phyloP scores from a whole-genome alignment of 2,113 vertebrate genomes.

The Steatornis caripensis region DNA sequence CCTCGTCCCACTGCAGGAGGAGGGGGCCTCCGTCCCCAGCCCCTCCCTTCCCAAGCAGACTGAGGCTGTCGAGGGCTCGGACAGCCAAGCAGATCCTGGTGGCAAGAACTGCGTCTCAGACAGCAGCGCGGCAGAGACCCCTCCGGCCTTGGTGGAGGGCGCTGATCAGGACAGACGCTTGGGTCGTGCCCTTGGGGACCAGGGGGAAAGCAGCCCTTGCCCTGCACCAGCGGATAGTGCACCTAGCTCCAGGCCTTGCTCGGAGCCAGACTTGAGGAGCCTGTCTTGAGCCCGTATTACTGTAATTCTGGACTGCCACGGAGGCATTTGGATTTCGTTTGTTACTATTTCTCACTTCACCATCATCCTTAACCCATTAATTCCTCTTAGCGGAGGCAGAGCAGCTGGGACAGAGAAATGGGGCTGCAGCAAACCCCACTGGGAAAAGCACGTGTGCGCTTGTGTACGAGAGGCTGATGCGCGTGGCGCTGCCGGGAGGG shows the following conservation, averaged over 20 bases:
- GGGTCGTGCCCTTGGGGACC: not conserved
- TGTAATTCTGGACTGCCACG: not conserved
- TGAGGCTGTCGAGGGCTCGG: not conserved
- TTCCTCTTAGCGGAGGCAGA: not conserved
- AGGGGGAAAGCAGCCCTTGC: not conserved
- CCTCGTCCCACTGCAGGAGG: not conserved
- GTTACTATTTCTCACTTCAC: slow-evolving; percentile 26
- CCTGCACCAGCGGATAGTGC: not conserved
- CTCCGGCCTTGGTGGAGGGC: accelerated
- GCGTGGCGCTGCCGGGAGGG: not conserved
- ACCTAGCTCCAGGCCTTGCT: not conserved
- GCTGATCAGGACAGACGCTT: not conserved
- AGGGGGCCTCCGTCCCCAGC: not conserved
- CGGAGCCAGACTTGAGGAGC: not conserved
- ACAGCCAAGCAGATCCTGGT: not conserved
- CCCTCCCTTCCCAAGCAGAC: not conserved
- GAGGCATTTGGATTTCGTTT: not conserved
- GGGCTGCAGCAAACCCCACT: not conserved
- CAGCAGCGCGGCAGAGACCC: not conserved
- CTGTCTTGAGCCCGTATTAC: not conserved
- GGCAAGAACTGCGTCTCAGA: not conserved
- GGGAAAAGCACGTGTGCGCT: not conserved
- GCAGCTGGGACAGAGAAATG: not conserved
- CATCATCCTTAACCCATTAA: slow-evolving; percentile 45
- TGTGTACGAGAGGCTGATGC: not conserved